Evolutionary conservation across 2,113 vertebrate genomes (phyloP), one percentile per base, ranked within the genome.

Genomic region (Elephas maximus): DNA sequence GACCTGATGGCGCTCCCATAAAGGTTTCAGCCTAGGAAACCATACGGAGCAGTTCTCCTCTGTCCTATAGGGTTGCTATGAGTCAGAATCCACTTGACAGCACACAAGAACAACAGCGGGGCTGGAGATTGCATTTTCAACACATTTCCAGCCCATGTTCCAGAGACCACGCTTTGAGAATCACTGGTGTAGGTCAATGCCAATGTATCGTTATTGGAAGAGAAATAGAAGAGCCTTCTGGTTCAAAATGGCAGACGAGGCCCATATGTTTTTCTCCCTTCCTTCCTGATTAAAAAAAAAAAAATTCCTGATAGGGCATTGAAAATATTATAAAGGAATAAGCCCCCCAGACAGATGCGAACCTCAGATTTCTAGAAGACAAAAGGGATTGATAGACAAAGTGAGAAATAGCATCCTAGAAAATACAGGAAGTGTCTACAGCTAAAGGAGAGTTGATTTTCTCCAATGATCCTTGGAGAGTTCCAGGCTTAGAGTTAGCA

Each of bases 301-400:
- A 37, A 37, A 37, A 37, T 30, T 86, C 53, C 53, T 67, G 23
- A 80, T n/a, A 93, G 33, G 14, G 26, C 30, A 78, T 60, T 94
- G 63, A 67, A 82, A 74, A 83, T 11, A 95, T 65, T 30, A 2
- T 15, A 76, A 86, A 88, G 71, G 8, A 73, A 82, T 85, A 80
- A 77, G 11, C 6, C 57, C 48, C 41, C 71, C 48, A 60, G 74
- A 84, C 8, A 45, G 41, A 96, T 85, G 33, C 79, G 10, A 95
- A 82, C 62, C 37, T 92, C 48, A 84, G 5, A 85, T 92, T 95
- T 92, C n/a, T 93, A 82, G 45, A 90, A 90, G 57, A 83, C 30
- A 63, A 81, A 88, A 94, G 57, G 26, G 26, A 44, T 67, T 87
- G 26, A n/a, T 76, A 45, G 60, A 45, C 15, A 85, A 95, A 92